These are phyloP conservation scores for Ceyx melanurus DNA, from an alignment of 2,113 vertebrate species.

Conservation along the genomic window DNA sequence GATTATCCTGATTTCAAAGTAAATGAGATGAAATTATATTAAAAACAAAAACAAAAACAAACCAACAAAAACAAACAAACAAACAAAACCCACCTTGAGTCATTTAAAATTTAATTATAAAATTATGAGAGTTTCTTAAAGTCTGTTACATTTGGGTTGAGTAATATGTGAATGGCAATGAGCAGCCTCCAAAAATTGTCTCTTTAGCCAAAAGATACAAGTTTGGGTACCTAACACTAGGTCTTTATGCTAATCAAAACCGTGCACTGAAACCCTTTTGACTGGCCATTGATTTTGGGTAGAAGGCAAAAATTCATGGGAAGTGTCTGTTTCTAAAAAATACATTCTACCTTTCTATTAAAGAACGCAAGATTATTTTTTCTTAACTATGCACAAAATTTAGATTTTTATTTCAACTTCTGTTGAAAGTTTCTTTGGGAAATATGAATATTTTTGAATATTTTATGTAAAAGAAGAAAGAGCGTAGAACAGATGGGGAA, in stretches of 20 bases:
- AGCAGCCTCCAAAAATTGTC: not conserved
- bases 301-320: not conserved
- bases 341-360: not conserved
- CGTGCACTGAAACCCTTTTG: not conserved
- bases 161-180: not conserved
- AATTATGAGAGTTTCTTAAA: not conserved
- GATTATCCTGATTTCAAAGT: not conserved
- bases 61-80: too few relatives aligned
- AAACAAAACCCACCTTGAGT: not conserved
- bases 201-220: not conserved
- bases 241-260: not conserved
- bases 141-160: not conserved
- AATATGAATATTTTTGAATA: conserved; percentile 49
- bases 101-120: not conserved
- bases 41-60: too few relatives aligned
- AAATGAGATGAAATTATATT: not conserved
- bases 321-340: not conserved
- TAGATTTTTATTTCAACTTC: conserved; percentile 6
- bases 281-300: not conserved
- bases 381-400: not conserved
- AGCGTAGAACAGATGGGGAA: conserved; percentile 40
- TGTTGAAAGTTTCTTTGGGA: conserved; percentile 16
- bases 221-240: not conserved
- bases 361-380: not conserved
- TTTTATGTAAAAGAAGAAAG: conserved; percentile 58